Evolutionary conservation across 2,113 vertebrate genomes (phyloP).

Genomic region (Tamias sibiricus): DNA sequence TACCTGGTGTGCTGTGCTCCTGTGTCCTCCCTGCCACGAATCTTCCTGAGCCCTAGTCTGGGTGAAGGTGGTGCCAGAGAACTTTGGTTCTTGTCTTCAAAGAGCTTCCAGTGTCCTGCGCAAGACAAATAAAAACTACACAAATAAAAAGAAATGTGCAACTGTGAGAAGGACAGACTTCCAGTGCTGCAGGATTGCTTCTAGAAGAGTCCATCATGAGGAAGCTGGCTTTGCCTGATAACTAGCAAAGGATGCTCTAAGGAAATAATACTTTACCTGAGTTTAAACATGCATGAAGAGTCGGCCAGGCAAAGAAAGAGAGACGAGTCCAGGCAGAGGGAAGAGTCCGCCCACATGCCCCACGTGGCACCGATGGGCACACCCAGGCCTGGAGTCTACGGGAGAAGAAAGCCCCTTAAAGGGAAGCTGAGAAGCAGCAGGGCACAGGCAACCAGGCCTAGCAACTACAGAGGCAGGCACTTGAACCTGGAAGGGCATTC

Average conservation of each 20-base stretch:
- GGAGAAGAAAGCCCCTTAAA: neutral
- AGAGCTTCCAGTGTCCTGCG: too few relatives aligned
- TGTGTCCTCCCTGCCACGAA: rapidly evolving
- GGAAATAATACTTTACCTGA: neutral
- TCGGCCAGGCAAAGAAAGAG: neutral
- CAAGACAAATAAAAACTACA: neutral
- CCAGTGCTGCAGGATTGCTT: too few relatives aligned
- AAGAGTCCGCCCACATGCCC: rapidly evolving
- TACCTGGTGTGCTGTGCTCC: neutral
- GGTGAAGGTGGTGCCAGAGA: neutral
- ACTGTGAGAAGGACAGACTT: neutral
- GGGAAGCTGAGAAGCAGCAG: rapidly evolving
- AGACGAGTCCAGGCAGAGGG: rapidly evolving
- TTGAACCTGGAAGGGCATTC: neutral
- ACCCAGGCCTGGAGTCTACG: neutral
- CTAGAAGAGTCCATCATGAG: rapidly evolving
- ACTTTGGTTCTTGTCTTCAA: neutral
- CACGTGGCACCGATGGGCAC: rapidly evolving
- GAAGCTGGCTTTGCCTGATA: neutral
- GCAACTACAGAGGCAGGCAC: neutral
- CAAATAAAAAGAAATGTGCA: neutral
- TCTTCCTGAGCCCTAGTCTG: neutral
- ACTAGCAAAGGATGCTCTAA: neutral
- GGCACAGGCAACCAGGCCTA: neutral
- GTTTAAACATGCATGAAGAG: neutral